A percentile compares a stretch with the other conserved stretches of the same genome.
These are phyloP conservation scores for Abrostola tripartita DNA, from an alignment of 2,888 invertebrate species.

Conservation along the genomic window DNA sequence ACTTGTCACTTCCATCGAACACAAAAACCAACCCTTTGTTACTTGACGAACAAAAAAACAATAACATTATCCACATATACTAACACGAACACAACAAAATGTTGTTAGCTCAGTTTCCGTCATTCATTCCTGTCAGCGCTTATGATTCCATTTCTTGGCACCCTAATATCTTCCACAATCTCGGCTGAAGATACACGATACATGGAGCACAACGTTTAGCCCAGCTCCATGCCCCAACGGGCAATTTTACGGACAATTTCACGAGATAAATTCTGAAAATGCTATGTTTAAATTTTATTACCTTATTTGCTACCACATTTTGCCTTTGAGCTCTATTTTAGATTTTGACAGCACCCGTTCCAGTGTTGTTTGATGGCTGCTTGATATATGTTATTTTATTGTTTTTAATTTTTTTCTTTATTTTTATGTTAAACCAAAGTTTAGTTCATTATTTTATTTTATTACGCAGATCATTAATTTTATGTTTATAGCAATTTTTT, in stretches of 20 bases:
- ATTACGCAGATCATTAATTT: not conserved
- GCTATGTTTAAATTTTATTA: constrained; percentile 61
- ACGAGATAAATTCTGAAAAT: constrained; percentile 63
- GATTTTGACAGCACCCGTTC: constrained; percentile 34
- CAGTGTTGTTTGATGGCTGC: constrained; percentile 26
- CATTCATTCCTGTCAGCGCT: constrained; percentile 27
- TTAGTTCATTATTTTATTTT: not conserved
- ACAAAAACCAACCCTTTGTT: too few relatives aligned
- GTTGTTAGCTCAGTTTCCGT: constrained; percentile 5
- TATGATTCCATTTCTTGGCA: constrained; percentile 38
- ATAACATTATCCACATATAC: constrained; percentile 2
- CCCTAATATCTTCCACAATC: constrained; percentile 55
- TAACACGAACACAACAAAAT: constrained; percentile 1
- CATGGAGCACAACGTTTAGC: constrained; percentile 56
- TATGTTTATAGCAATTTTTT: not conserved
- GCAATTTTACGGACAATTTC: constrained; percentile 68
- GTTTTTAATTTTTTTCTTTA: constrained; percentile 23
- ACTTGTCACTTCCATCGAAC: too few relatives aligned
- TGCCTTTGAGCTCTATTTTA: constrained; percentile 33
- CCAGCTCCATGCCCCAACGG: constrained; percentile 58
- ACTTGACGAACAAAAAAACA: not conserved
- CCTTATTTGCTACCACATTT: constrained; percentile 48
- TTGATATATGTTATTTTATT: too few relatives aligned
- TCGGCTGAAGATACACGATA: constrained; percentile 53
- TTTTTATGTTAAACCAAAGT: too few relatives aligned